Evolutionary conservation across 2,888 invertebrate species (phyloP).

Genomic region (Lycocerus yunnanus): DNA sequence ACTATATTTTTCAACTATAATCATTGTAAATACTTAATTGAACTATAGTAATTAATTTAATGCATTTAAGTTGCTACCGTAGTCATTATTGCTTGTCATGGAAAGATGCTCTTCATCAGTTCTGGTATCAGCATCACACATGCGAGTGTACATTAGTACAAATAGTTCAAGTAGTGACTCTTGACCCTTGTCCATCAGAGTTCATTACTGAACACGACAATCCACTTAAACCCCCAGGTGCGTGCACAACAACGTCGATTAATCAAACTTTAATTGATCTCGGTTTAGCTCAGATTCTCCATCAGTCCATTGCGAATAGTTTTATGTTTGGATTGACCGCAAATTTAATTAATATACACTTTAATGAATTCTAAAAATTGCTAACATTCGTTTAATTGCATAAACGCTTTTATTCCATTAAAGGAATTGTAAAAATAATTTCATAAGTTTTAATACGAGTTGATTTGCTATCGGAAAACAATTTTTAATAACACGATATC

Average conservation of each 20-base stretch:
- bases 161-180: conserved; percentile 33
- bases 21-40: background rate
- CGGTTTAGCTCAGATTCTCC: conserved; percentile 27
- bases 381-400: background rate
- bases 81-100: conserved; percentile 16
- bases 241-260: conserved; percentile 45
- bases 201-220: conserved; percentile 49
- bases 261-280: conserved; percentile 47
- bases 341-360: background rate
- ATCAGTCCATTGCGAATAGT: conserved; percentile 22
- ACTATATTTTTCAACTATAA: background rate
- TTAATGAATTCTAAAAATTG: background rate
- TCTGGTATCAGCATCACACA: conserved; percentile 10
- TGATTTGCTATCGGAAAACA: background rate
- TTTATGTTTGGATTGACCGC: conserved; percentile 12
- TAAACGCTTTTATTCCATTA: background rate
- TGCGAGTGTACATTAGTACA: conserved; percentile 19
- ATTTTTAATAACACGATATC: background rate
- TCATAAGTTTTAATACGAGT: background rate
- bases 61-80: conserved; percentile 9
- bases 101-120: conserved; percentile 17
- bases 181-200: conserved; percentile 47
- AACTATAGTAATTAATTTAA: background rate
- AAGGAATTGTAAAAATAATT: background rate
- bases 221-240: conserved; percentile 49